phyloP scores from a whole-genome alignment of 1,140 invertebrate species.

The Gonioctena quinquepunctata region DNA sequence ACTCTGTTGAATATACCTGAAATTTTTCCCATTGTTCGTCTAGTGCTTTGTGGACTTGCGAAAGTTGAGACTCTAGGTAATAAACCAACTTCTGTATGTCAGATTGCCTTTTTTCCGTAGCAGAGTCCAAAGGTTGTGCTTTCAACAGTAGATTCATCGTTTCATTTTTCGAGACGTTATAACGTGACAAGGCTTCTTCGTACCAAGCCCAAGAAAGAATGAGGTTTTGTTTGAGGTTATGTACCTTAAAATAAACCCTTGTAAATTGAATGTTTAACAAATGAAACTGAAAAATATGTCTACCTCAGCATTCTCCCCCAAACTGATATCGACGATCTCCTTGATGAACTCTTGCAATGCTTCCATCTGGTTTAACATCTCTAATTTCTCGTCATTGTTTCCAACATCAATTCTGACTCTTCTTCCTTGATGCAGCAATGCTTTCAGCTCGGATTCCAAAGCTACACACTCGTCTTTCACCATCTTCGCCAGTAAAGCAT shows the following conservation, averaged over 20 bases:
- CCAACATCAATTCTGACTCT: constrained; percentile 60
- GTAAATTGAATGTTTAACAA: not conserved
- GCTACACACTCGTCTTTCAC: constrained; percentile 63
- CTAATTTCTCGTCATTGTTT: constrained; percentile 58
- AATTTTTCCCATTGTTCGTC: constrained; percentile 66
- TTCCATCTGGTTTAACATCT: constrained; percentile 55
- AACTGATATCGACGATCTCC: constrained; percentile 61
- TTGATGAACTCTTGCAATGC: constrained; percentile 56
- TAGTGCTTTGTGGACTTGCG: constrained; percentile 61
- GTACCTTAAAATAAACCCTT: constrained; percentile 55
- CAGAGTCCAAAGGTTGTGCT: constrained; percentile 62
- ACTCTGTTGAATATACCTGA: constrained; percentile 46
- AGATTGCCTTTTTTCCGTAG: constrained; percentile 60
- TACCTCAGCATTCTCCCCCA: constrained; percentile 56
- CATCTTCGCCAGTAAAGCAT: constrained; percentile 47
- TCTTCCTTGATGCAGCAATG: constrained; percentile 59
- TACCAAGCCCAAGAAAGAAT: constrained; percentile 67
- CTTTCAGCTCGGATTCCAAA: constrained; percentile 66
- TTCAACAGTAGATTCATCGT: constrained; percentile 58
- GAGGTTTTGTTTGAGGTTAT: constrained; percentile 62
- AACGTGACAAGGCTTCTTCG: constrained; percentile 64
- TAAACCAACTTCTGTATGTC: constrained; percentile 64
- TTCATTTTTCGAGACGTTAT: constrained; percentile 58
- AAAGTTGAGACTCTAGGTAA: constrained; percentile 66
- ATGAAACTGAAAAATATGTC: constrained; percentile 25